Base-by-base conservation (phyloP, 2,888 invertebrate genomes). In the Eubasilissa splendida region DNA sequence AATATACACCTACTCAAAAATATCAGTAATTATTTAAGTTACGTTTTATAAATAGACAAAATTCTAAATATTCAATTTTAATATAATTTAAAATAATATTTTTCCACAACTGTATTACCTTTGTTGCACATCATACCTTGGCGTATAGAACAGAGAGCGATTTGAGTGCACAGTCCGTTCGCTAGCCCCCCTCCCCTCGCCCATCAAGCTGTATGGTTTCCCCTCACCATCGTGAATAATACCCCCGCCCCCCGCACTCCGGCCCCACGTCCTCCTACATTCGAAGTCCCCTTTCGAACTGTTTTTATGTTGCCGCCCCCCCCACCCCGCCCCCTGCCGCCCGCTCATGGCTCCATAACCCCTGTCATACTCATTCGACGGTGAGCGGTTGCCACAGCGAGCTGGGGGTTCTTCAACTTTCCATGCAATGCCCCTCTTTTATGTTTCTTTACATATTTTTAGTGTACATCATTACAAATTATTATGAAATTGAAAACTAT, bases 131-230 rank as follows among this genome's bases (percentile, higher is more conserved):
- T 63, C 3, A 10, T 54, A 53, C 71, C 71, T 54, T 31, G 54
- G 76, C 58, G 78, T 54, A 81, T 79, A 82, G 82, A 83, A 83
- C 82, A 83, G 82, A 83, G 83, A 80, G 70, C 83, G 83, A 83
- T 83, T 83, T 83, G 83, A 83, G 83, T 83, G 83, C 83, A 82
- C 82, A 82, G 83, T 83, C 82, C 82, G 83, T 80, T 82, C 83
- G 76, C 83, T 74, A 73, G 78, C 66, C 74, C 76, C 81, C 79
- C 77, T 71, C 79, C 77, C 76, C 63, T 60, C 80, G 58, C 52
- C 42, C 81, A 77, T 81, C 80, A 80, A 80, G 76, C 73, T 73
- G 76, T 76, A 80, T 70, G 76, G 81, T 77, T 79, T 71, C 80
- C 79, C 81, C 81, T 79, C 65, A 70, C 74, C 83, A 79, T 78